Evolutionary conservation across 2,113 vertebrate species (phyloP).

Genomic region (Campylomormyrus numenius): DNA sequence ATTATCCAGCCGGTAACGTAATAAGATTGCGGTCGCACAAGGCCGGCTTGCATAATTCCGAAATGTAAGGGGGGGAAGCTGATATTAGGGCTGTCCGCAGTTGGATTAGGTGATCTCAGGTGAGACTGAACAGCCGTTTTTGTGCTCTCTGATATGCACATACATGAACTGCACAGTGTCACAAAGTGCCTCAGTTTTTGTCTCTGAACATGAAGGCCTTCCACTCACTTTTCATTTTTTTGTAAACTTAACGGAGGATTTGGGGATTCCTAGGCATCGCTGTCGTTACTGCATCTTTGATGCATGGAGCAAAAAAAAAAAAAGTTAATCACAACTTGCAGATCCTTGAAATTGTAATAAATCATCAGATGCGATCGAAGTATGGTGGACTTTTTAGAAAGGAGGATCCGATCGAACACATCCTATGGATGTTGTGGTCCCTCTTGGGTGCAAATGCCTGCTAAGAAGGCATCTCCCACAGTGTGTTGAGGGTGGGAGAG

Average conservation of each 20-base stretch:
- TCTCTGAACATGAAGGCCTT: constrained; percentile 39
- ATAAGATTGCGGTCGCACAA: constrained; percentile 44
- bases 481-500: neutral
- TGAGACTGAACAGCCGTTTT: constrained; percentile 48
- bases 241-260: neutral
- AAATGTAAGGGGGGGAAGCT: neutral
- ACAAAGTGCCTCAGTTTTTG: constrained; percentile 66
- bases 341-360: neutral
- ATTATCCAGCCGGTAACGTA: constrained; percentile 35
- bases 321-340: neutral
- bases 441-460: neutral
- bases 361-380: neutral
- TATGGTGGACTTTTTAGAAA: neutral
- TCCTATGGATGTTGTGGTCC: constrained; percentile 26
- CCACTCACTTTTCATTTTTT: neutral
- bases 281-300: neutral
- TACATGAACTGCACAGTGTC: constrained; percentile 50
- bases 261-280: neutral
- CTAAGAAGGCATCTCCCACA: neutral
- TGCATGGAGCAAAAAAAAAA: neutral
- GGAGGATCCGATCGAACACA: neutral
- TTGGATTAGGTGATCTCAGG: constrained; percentile 58
- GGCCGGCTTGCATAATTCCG: constrained; percentile 32
- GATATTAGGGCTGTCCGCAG: neutral
- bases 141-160: constrained; percentile 51